Conservation (phyloP, 2,888 invertebrate species). For the Agrenia bidenticulata region DNA sequence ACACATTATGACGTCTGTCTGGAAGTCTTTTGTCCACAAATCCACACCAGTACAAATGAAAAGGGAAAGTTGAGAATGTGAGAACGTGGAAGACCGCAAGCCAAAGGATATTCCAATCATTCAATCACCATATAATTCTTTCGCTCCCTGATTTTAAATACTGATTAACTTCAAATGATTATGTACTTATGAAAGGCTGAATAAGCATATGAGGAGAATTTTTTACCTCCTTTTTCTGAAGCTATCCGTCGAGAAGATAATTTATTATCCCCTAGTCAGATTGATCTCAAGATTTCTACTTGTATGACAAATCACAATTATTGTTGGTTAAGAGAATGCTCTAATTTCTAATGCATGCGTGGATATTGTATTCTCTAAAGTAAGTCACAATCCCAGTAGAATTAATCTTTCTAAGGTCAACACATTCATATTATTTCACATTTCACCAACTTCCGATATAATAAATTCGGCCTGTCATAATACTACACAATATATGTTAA, state of each 20-base stretch:
- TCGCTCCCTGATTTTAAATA: conserved; percentile 12
- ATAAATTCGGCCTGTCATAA: too few species aligned
- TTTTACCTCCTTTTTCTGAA: not conserved
- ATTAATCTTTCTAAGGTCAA: not conserved
- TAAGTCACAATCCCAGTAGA: not conserved
- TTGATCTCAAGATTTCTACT: too few species aligned
- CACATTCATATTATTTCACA: not conserved
- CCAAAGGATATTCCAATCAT: conserved; percentile 21
- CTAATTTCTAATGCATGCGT: too few species aligned
- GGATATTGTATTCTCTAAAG: not conserved
- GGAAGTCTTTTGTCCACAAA: too few species aligned
- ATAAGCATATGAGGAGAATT: not conserved
- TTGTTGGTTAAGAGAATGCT: too few species aligned
- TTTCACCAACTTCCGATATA: not conserved
- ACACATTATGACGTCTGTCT: too few species aligned
- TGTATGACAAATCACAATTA: not conserved
- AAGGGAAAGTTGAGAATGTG: conserved; percentile 14
- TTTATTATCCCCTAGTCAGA: too few species aligned
- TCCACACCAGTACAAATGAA: too few species aligned
- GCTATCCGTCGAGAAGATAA: too few species aligned
- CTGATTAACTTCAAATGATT: not conserved
- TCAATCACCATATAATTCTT: conserved; percentile 15
- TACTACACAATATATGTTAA: too few species aligned
- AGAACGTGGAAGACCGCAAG: conserved; percentile 42
- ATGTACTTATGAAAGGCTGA: not conserved